phyloP scores from a whole-genome alignment of 2,797 vertebrate genomes.

The Poeciliopsis presidionis region DNA sequence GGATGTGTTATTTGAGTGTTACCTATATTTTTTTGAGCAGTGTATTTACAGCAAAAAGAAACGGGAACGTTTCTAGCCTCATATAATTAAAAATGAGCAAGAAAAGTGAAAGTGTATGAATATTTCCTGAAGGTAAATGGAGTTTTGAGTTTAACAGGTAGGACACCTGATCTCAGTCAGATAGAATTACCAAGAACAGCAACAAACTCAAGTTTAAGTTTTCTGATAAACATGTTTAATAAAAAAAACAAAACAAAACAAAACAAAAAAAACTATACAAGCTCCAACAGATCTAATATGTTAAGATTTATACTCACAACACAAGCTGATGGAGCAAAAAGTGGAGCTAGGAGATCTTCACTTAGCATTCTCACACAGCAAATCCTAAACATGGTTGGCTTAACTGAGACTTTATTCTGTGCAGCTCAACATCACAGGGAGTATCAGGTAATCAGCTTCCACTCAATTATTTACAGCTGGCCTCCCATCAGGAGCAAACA shows the following conservation, averaged over 20 bases:
- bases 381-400: slow-evolving; percentile 2
- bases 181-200: neutral
- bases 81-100: neutral
- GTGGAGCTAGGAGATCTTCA: slow-evolving; percentile 3
- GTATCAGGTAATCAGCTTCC: slow-evolving; percentile 66
- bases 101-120: neutral
- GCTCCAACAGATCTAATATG: neutral
- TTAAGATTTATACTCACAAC: slow-evolving; percentile 51
- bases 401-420: slow-evolving; percentile 23
- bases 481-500: slow-evolving; percentile 30
- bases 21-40: too few species aligned
- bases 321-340: neutral
- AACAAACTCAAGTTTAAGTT: neutral
- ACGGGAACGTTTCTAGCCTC: too few species aligned
- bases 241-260: neutral
- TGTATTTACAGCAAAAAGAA: neutral
- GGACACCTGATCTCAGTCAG: neutral
- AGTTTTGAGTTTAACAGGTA: neutral
- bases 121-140: neutral
- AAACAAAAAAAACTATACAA: neutral
- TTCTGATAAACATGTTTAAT: slow-evolving; percentile 14
- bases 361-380: slow-evolving; percentile 3
- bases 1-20: too few species aligned
- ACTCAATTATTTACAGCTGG: slow-evolving; percentile 76
- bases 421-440: slow-evolving; percentile 11